Conservation (phyloP, 2,113 vertebrate genomes). For the Gadus chalcogrammus region DNA sequence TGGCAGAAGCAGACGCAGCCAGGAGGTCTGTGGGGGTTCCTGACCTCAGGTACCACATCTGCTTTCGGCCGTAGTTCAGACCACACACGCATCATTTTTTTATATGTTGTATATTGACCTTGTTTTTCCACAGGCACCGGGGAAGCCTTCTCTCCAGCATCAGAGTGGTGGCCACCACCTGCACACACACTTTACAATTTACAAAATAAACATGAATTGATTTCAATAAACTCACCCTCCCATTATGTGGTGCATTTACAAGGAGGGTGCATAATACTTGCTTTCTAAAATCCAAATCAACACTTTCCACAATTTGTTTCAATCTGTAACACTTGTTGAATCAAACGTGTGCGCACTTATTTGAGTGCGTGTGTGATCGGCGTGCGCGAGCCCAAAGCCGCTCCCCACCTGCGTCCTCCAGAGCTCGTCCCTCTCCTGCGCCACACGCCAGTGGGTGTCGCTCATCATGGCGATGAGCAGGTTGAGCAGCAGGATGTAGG, state of each 20-base stretch:
- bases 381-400: no score
- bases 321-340: no score
- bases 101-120: no score
- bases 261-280: no score
- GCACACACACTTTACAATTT: constrained; percentile 2
- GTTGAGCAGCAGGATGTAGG: constrained; percentile 87
- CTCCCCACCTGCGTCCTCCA: constrained; percentile 87
- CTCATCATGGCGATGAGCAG: constrained; percentile 96
- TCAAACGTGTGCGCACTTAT: neutral
- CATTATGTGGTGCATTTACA: no score
- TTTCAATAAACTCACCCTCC: no score
- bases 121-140: constrained; percentile 83
- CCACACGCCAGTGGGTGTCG: constrained; percentile 91
- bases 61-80: constrained; percentile 79
- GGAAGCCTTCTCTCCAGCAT: constrained; percentile 91
- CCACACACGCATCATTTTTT: no score
- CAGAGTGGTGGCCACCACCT: constrained; percentile 92
- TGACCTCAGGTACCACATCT: constrained; percentile 90
- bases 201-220: no score
- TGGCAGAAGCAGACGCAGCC: no score
- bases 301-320: no score
- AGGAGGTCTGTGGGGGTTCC: constrained; percentile 7
- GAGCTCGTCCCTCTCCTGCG: constrained; percentile 87
- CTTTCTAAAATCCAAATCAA: no score
- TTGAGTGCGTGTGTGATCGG: neutral